Evolutionary conservation across 1,140 invertebrate genomes (phyloP).

Genomic region (Dreissena rostriformis): DNA sequence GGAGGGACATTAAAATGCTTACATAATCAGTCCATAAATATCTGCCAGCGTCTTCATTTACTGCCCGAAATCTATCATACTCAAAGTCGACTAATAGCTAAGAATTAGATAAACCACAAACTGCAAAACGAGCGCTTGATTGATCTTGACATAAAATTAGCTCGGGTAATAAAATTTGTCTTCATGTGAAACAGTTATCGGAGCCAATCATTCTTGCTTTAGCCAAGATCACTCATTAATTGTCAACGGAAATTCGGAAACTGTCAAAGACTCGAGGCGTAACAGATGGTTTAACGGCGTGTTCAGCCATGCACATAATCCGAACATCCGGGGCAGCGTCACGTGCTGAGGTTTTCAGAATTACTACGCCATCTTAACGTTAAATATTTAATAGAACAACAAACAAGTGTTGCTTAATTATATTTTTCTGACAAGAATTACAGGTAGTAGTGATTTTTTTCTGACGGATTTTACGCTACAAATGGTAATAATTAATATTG

Average conservation of each 20-base stretch:
- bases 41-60: slow-evolving; percentile 49
- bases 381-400: too few relatives aligned
- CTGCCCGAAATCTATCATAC: slow-evolving; percentile 41
- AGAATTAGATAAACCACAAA: slow-evolving; percentile 48
- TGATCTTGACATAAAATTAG: slow-evolving; percentile 38
- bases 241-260: background rate
- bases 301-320: too few relatives aligned
- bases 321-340: too few relatives aligned
- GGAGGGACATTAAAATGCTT: slow-evolving; percentile 35
- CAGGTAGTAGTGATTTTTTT: too few relatives aligned
- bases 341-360: too few relatives aligned
- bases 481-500: too few relatives aligned
- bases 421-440: too few relatives aligned
- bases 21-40: slow-evolving; percentile 40
- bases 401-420: too few relatives aligned
- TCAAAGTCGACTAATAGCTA: slow-evolving; percentile 50
- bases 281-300: too few relatives aligned
- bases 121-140: slow-evolving; percentile 47
- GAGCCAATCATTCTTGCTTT: background rate
- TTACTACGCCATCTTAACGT: too few relatives aligned
- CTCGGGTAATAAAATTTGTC: slow-evolving; percentile 33
- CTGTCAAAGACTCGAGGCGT: too few relatives aligned
- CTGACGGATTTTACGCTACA: too few relatives aligned
- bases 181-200: background rate
- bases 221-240: background rate